Base-by-base conservation (phyloP, 2,888 invertebrate genomes). In the Calameuta filiformis region DNA sequence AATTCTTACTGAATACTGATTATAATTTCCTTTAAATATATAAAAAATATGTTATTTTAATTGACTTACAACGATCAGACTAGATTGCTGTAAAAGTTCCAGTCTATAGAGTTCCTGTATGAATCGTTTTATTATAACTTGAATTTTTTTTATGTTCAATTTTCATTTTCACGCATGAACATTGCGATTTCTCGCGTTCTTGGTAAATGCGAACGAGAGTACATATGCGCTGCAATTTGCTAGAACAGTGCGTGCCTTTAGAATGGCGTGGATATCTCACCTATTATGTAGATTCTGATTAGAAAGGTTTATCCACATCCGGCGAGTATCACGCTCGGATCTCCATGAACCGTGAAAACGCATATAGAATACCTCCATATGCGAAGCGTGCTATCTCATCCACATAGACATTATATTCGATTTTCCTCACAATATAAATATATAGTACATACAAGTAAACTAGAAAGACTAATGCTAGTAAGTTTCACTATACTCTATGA, bases 231-330 rank as follows among this genome's bases (percentile, higher is more conserved):
- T 56, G 40, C 40, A 9, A 56, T 56, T 56, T 56, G 23, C 23
- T 15, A 56, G 56, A 34, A 23, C 11, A 15, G 79, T 83, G 81
- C 83, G 81, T 81, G 85, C 78, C 40, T 75, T 80, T 80, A 82
- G 79, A 82, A 82, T 82, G 85, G 82, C 83, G 82, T 84, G 81
- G 82, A 81, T 82, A 81, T 81, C 73, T 76, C 82, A 76, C 80
- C 80, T 79, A 78, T 83, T 83, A 83, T 79, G 80, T 82, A 79
- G 80, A 82, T 80, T 75, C 40, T 40, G 71, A 71, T 85, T 76
- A 79, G 79, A 79, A 79, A 79, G 79, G 74, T 76, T 79, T 76
- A 76, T 79, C 76, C 35, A 76, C 79, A 80, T 82, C 82, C 80
- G 76, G 75, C 68, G 73, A 77, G 68, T 76, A 73, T 80, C 79